A percentile compares a stretch with the other conserved stretches of the same genome.
phyloP scores from a whole-genome alignment of 2,113 vertebrate genomes.

The Panthera uncia region DNA sequence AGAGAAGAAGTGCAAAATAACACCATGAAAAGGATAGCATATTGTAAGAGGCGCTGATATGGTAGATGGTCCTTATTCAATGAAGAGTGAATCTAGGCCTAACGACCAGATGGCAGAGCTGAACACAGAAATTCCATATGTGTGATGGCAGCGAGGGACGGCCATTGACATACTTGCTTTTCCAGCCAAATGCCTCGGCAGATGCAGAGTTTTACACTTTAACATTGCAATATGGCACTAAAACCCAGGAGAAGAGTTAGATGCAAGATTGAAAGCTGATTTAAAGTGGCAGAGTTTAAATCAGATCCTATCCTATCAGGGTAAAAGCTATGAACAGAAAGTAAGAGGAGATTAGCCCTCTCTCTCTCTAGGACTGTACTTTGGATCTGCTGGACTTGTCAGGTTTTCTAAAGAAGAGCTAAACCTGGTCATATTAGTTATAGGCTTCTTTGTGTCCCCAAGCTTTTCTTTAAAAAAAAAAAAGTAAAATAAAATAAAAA shows the following conservation, averaged over 20 bases:
- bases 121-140: slow-evolving; percentile 88
- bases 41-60: slow-evolving; percentile 78
- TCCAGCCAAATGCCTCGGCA: slow-evolving; percentile 87
- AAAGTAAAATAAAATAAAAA: slow-evolving; percentile 42
- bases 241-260: slow-evolving; percentile 82
- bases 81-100: slow-evolving; percentile 83
- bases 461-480: background rate
- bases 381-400: background rate
- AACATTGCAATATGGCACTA: slow-evolving; percentile 87
- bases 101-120: slow-evolving; percentile 85
- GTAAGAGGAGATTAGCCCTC: background rate
- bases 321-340: background rate
- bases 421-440: background rate
- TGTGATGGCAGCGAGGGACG: slow-evolving; percentile 85
- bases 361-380: background rate
- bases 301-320: background rate
- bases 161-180: slow-evolving; percentile 86
- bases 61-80: slow-evolving; percentile 86
- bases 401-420: background rate
- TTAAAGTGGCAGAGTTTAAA: slow-evolving; percentile 81
- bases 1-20: slow-evolving; percentile 68
- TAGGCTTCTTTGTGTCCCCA: background rate
- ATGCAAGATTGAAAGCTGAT: slow-evolving; percentile 77
- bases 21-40: slow-evolving; percentile 65
- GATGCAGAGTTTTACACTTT: slow-evolving; percentile 88